A percentile compares a stretch with the other conserved stretches of the same genome.
Evolutionary conservation across 2,797 vertebrate species (phyloP).

Genomic region (Acropternis orthonyx): DNA sequence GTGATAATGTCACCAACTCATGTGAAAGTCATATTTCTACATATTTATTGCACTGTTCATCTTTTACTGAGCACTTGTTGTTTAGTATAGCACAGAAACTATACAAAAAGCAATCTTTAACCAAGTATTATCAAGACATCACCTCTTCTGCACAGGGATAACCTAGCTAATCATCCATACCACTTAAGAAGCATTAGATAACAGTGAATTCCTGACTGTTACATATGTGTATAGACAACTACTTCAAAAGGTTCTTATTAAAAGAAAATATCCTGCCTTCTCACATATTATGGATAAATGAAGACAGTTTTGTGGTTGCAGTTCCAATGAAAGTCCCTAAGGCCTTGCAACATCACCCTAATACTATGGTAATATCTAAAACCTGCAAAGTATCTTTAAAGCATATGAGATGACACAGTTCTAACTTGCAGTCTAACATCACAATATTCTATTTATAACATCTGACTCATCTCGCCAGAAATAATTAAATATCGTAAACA

Average conservation of each 20-base stretch:
- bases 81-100: background rate
- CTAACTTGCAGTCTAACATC: constrained; percentile 39
- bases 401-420: constrained; percentile 35
- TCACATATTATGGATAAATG: background rate
- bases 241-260: background rate
- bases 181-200: constrained; percentile 2
- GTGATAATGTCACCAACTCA: background rate
- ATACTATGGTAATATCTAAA: background rate
- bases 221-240: background rate
- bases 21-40: background rate
- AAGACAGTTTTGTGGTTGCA: background rate
- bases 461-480: constrained; percentile 29
- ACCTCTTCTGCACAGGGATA: background rate
- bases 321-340: background rate
- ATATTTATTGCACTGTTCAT: background rate
- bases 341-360: background rate
- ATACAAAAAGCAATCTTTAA: background rate
- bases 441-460: constrained; percentile 57
- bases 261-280: background rate
- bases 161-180: background rate
- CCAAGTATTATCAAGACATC: background rate
- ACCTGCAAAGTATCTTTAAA: constrained; percentile 24
- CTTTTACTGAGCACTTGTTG: background rate
- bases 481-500: constrained; percentile 61
- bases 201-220: background rate